Evolutionary conservation across 2,113 vertebrate genomes (phyloP).

Genomic region (Bos javanicus): DNA sequence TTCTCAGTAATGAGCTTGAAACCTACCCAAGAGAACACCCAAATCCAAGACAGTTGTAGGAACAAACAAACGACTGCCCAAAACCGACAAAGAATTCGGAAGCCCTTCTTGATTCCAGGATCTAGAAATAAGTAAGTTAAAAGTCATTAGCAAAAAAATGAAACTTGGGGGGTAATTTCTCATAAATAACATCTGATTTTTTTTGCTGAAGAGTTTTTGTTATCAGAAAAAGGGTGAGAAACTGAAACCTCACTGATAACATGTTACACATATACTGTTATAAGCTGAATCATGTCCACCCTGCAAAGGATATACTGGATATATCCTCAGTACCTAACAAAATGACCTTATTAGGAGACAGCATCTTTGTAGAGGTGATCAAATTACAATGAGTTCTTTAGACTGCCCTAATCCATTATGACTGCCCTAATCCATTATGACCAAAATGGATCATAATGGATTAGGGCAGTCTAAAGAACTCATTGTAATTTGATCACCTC

Average conservation of each 20-base stretch:
- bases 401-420: not conserved
- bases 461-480: too few species aligned
- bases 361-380: not conserved
- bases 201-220: not conserved
- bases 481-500: too few species aligned
- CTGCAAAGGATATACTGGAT: not conserved
- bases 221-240: not conserved
- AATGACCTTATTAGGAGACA: not conserved
- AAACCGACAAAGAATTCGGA: not conserved
- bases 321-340: not conserved
- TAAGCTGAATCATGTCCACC: not conserved
- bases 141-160: not conserved
- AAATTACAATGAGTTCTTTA: not conserved
- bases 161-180: not conserved
- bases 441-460: too few species aligned
- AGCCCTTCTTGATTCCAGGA: not conserved
- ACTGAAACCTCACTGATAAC: not conserved
- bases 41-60: not conserved
- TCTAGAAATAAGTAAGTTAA: not conserved
- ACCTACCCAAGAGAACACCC: not conserved
- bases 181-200: not conserved
- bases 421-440: not conserved
- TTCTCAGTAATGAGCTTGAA: not conserved
- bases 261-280: not conserved
- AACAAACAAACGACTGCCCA: not conserved